Evolutionary conservation across 1,140 invertebrate species (phyloP).

Genomic region (Brachionus paranguensis): DNA sequence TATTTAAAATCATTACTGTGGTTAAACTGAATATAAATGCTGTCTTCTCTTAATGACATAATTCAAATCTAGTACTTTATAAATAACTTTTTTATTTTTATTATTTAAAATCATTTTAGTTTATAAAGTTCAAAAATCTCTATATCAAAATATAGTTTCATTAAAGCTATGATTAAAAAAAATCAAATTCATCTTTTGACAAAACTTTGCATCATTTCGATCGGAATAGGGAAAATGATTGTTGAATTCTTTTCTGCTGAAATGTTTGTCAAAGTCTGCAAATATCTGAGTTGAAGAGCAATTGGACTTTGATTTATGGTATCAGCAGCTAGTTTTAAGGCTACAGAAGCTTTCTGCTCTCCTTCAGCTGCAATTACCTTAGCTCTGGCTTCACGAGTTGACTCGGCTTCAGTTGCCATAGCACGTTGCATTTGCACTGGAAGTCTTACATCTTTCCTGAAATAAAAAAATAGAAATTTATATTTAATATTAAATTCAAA

Average conservation of each 20-base stretch:
- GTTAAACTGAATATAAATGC: too few species aligned
- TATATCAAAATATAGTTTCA: too few species aligned
- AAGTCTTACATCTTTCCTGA: conserved; percentile 44
- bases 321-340: conserved; percentile 31
- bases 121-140: too few species aligned
- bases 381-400: conserved; percentile 48
- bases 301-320: conserved; percentile 59
- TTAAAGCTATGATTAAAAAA: too few species aligned
- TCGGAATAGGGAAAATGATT: conserved; percentile 89
- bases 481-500: neutral
- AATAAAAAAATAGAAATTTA: neutral
- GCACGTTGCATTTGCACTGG: conserved; percentile 48
- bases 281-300: conserved; percentile 70
- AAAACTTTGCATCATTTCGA: conserved; percentile 69
- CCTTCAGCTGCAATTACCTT: conserved; percentile 45
- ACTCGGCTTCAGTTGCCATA: conserved; percentile 52
- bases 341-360: conserved; percentile 33
- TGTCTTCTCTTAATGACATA: too few species aligned
- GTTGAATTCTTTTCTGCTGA: conserved; percentile 96
- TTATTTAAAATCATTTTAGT: too few species aligned
- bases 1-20: too few species aligned
- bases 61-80: too few species aligned
- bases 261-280: conserved; percentile 83
- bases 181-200: neutral
- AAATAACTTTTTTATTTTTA: too few species aligned